Percentiles rank a stretch among this genome's conserved stretches.
These are phyloP conservation scores for Dendronephthya gigantea DNA, from an alignment of 64 coral and sea anemone genomes.

Conservation along the genomic window DNA sequence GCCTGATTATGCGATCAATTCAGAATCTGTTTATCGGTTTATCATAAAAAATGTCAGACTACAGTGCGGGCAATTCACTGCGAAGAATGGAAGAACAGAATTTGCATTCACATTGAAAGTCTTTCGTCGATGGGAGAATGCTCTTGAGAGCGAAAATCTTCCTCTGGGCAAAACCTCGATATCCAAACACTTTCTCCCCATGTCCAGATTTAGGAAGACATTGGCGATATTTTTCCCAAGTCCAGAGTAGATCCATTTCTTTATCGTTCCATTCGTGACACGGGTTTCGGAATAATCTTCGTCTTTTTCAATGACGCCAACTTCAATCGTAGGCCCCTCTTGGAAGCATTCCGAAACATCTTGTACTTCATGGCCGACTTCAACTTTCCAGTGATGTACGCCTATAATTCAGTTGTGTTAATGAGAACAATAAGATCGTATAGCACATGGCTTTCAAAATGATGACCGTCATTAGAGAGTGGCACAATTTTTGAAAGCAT, in stretches of 20 bases:
- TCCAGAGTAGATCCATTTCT: not conserved
- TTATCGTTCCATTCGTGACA: not conserved
- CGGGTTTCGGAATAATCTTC: not conserved
- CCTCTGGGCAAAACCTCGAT: not conserved
- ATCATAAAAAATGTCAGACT: not conserved
- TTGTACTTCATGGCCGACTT: not conserved
- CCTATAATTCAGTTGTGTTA: not conserved
- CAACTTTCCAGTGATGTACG: not conserved
- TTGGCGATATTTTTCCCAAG: not conserved
- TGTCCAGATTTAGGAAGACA: not conserved
- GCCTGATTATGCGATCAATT: too few species aligned
- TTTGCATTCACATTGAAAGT: not conserved
- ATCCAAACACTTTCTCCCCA: not conserved
- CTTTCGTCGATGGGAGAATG: not conserved
- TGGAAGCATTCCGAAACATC: not conserved
- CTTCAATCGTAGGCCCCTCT: not conserved
- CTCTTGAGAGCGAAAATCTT: not conserved
- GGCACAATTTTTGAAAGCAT: too few species aligned
- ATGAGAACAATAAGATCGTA: not conserved
- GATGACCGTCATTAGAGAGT: too few species aligned
- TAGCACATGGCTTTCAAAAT: too few species aligned
- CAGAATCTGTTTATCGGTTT: too few species aligned
- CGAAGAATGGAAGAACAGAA: not conserved
- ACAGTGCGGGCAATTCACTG: not conserved
- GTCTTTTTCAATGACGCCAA: not conserved